These are phyloP conservation scores for Phanerotoma sp. DNA, from an alignment of 2,888 invertebrate species.

Conservation along the genomic window DNA sequence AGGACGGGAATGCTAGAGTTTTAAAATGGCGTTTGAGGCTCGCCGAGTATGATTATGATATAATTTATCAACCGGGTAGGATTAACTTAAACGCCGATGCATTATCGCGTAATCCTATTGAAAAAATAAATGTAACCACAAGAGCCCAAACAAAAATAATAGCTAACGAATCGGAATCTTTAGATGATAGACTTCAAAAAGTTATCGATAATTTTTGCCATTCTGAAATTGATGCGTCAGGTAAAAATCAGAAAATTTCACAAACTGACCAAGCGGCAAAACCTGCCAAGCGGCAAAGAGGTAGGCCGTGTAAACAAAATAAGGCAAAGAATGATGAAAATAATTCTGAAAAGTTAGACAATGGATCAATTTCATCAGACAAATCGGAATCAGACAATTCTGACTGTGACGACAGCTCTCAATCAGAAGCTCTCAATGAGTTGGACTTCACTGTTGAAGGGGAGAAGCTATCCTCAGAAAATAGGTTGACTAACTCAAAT, in stretches of 20 bases:
- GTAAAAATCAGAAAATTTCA: too few relatives aligned
- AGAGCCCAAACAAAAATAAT: background rate
- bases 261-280: background rate
- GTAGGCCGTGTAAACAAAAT: background rate
- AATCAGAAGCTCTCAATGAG: background rate
- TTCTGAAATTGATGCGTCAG: too few relatives aligned
- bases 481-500: background rate
- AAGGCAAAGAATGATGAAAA: background rate
- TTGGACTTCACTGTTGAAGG: background rate
- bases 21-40: conserved; percentile 1
- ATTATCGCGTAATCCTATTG: conserved; percentile 11
- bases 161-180: background rate
- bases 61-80: conserved; percentile 3
- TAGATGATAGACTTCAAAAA: background rate
- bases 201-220: too few relatives aligned
- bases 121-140: background rate
- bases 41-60: conserved; percentile 6
- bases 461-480: too few relatives aligned
- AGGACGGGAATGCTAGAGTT: conserved; percentile 35
- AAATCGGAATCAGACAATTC: background rate
- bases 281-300: background rate
- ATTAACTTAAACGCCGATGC: conserved; percentile 13
- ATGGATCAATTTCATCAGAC: background rate
- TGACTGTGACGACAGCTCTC: too few relatives aligned
- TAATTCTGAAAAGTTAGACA: background rate